A percentile compares a stretch with the other conserved stretches of the same genome.
phyloP scores from a whole-genome alignment of 1,140 invertebrate genomes.

The Lordiphosa clarofinis region DNA sequence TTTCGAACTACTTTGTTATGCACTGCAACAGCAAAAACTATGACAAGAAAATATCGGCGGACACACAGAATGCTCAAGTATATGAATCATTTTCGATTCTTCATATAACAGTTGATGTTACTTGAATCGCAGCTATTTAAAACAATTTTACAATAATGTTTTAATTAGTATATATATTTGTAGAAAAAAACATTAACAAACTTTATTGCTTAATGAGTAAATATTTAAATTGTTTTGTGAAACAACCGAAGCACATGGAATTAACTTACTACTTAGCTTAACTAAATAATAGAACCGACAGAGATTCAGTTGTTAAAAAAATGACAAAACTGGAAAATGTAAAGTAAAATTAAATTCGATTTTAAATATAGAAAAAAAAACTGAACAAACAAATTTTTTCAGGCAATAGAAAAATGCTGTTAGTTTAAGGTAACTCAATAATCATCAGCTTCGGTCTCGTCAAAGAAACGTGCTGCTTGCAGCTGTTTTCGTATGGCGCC shows the following conservation, averaged over 20 bases:
- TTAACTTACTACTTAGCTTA: conserved; percentile 17
- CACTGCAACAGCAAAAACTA: too few species aligned
- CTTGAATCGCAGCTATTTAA: not conserved
- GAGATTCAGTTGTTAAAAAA: conserved; percentile 13
- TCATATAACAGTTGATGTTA: conserved; percentile 2
- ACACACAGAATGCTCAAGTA: too few species aligned
- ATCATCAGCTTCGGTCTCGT: conserved; percentile 48
- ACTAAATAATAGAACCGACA: conserved; percentile 14
- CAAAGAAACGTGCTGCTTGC: conserved; percentile 63
- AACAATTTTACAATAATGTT: not conserved
- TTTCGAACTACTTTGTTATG: too few species aligned
- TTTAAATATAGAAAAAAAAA: conserved; percentile 5
- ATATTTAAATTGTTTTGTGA: conserved; percentile 32
- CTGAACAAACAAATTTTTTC: conserved; percentile 21
- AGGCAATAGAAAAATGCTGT: conserved; percentile 22
- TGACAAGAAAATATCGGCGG: too few species aligned
- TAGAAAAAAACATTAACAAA: conserved; percentile 63
- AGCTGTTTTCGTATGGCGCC: conserved; percentile 73
- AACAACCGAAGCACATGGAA: conserved; percentile 61
- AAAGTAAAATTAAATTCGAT: conserved; percentile 34
- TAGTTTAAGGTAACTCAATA: conserved; percentile 33
- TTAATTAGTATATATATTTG: conserved; percentile 23
- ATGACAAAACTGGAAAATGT: conserved; percentile 8
- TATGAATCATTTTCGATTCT: too few species aligned
- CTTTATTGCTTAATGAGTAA: conserved; percentile 43